Conservation (phyloP, 2,888 invertebrate species). For the Amiota minor region DNA sequence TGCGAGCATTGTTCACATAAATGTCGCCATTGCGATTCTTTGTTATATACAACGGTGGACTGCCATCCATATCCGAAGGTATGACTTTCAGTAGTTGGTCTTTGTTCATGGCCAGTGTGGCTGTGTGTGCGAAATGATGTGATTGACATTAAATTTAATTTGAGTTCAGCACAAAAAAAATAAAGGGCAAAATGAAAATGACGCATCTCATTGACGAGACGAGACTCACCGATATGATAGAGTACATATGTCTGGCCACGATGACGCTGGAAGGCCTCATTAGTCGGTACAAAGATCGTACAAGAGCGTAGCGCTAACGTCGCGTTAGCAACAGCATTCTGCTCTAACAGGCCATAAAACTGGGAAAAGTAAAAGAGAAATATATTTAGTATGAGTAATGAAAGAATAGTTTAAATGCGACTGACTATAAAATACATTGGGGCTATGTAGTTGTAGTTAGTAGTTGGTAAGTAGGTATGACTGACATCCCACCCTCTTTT, state of each 20-base stretch:
- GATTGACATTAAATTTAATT: slow-evolving; percentile 32
- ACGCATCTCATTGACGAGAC: not conserved
- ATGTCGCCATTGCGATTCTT: slow-evolving; percentile 80
- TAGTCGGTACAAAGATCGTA: slow-evolving; percentile 92
- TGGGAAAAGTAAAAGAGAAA: slow-evolving; percentile 64
- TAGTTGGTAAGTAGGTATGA: too few relatives aligned
- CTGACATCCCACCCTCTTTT: too few relatives aligned
- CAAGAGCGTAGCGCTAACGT: slow-evolving; percentile 83
- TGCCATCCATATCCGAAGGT: slow-evolving; percentile 86
- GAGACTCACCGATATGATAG: slow-evolving; percentile 88
- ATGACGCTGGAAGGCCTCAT: slow-evolving; percentile 87
- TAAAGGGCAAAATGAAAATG: not conserved
- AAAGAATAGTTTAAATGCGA: slow-evolving; percentile 6
- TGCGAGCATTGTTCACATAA: slow-evolving; percentile 89
- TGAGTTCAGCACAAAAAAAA: slow-evolving; percentile 1
- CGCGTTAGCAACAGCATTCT: slow-evolving; percentile 82
- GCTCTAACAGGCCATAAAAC: slow-evolving; percentile 85
- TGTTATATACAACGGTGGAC: slow-evolving; percentile 90
- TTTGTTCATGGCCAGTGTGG: slow-evolving; percentile 83
- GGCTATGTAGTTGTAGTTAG: not conserved
- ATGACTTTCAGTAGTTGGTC: slow-evolving; percentile 77
- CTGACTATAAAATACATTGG: not conserved
- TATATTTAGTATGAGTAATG: not conserved
- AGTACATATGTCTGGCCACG: slow-evolving; percentile 78
- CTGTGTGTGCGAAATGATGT: slow-evolving; percentile 74